phyloP scores from a whole-genome alignment of 2,888 invertebrate genomes.

The Hirtodrosophila confusa region DNA sequence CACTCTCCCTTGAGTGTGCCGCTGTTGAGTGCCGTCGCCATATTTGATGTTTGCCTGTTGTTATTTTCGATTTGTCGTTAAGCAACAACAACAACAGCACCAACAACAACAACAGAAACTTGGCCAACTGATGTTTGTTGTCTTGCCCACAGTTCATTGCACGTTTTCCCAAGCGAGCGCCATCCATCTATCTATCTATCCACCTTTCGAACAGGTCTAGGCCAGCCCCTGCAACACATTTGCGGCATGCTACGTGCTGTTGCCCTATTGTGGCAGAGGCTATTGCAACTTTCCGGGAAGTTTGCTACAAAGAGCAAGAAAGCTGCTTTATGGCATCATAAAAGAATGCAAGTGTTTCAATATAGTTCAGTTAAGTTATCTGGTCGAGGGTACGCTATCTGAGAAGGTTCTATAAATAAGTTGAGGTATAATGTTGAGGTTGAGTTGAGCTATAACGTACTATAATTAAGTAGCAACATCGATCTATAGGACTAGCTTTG shows the following conservation, averaged over 20 bases:
- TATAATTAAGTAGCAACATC: too few relatives aligned
- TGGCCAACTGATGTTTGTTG: constrained; percentile 69
- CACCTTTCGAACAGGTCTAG: constrained; percentile 58
- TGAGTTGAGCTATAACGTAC: too few relatives aligned
- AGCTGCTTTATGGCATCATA: not conserved
- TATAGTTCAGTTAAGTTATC: too few relatives aligned
- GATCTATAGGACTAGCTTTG: too few relatives aligned
- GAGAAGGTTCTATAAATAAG: too few relatives aligned
- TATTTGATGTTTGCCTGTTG: constrained; percentile 72
- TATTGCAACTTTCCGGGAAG: not conserved
- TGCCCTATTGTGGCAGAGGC: constrained; percentile 20
- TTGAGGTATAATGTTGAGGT: too few relatives aligned
- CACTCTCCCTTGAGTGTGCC: constrained; percentile 46
- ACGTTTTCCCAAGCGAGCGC: constrained; percentile 35
- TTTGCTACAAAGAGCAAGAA: not conserved
- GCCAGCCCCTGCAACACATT: constrained; percentile 48
- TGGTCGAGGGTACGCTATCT: too few relatives aligned
- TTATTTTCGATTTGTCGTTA: constrained; percentile 65
- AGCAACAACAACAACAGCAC: constrained; percentile 32
- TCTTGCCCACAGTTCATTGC: constrained; percentile 42
- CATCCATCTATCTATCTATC: constrained; percentile 42
- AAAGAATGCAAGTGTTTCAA: too few relatives aligned
- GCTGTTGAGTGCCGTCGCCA: constrained; percentile 54
- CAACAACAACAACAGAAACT: constrained; percentile 41
- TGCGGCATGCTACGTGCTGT: constrained; percentile 25